Base-by-base conservation (phyloP, 2,797 vertebrate species). In the Malacoctenus gilli region DNA sequence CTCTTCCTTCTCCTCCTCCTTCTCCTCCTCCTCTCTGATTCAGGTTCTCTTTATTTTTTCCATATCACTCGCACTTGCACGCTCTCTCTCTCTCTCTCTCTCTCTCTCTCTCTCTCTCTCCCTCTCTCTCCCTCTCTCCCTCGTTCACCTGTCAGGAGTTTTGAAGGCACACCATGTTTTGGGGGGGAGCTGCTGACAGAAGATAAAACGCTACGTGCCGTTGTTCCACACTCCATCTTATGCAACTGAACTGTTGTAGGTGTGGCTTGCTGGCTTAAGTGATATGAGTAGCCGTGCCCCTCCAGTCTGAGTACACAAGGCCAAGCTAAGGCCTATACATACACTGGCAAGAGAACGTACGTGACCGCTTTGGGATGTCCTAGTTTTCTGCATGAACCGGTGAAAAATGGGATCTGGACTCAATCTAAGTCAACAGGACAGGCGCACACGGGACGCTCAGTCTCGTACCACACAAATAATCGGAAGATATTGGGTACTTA, bases 121-220 rank as follows among this genome's bases (percentile, higher is more conserved):
- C 46, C 13, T 73, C 31, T 21, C 39, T 38, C 19, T 46, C 48
- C 55, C 48, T 37, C 11, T 8, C n/a, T 34, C 15, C 19, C 50
- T n/a, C 8, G 47, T 70, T 84, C 78, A 83, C 80, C 82, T 87
- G 83, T 82, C 81, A 77, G 39, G 62, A 61, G 68, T 59, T 77
- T 61, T 77, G 57, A 65, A 85, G 78, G 76, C 80, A 82, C 51
- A 65, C 67, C 31, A 37, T 58, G 75, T 82, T 80, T 65, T 50
- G 32, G 22, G 72, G 68, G 25, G 2, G 77, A 70, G 72, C 54
- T 38, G 70, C 80, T 86, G 85, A 86, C 82, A 87, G 77, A 55
- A 81, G 83, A 77, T 85, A 76, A 84, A 82, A 72, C 2, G 59
- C 67, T 87, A 83, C 63, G 62, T 89, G 85, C 80, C 0, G 70